A percentile compares a stretch with the other conserved stretches of the same genome.
Evolutionary conservation across 2,888 invertebrate genomes (phyloP).

Genomic region (Epirrhoe tristata): DNA sequence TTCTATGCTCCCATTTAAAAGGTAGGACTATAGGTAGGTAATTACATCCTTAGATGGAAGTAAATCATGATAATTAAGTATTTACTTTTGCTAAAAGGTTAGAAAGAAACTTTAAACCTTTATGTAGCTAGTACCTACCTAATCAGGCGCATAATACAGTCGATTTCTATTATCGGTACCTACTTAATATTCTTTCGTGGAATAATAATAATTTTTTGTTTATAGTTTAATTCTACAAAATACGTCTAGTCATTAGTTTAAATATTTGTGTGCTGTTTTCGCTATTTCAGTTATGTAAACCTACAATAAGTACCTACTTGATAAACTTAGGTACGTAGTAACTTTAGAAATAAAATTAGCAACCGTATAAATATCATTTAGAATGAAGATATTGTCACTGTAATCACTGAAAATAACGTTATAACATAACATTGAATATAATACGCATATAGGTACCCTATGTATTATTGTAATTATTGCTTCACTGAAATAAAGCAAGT

Average conservation of each 20-base stretch:
- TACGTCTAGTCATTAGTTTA: conserved; percentile 14
- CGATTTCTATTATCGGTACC: not conserved
- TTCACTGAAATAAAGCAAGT: conserved; percentile 74
- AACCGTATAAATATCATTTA: conserved; percentile 41
- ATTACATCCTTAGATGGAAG: too few species aligned
- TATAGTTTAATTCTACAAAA: not conserved
- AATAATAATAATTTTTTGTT: not conserved
- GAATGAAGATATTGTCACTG: conserved; percentile 39
- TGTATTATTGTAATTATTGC: conserved; percentile 67
- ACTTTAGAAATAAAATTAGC: conserved; percentile 29
- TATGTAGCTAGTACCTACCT: not conserved
- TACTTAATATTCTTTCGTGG: not conserved
- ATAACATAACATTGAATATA: conserved; percentile 51
- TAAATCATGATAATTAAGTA: too few species aligned
- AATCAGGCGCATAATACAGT: not conserved
- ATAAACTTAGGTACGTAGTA: conserved; percentile 16
- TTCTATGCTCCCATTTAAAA: not conserved
- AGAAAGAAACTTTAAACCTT: not conserved
- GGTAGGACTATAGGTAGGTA: too few species aligned
- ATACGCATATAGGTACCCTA: conserved; percentile 61
- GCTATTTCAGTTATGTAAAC: conserved; percentile 10
- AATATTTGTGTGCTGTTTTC: conserved; percentile 25
- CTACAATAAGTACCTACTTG: not conserved
- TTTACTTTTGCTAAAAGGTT: too few species aligned
- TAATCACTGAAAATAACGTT: conserved; percentile 41